Conservation (phyloP, 2,113 vertebrate genomes). For the Phalacrocorax carbo region DNA sequence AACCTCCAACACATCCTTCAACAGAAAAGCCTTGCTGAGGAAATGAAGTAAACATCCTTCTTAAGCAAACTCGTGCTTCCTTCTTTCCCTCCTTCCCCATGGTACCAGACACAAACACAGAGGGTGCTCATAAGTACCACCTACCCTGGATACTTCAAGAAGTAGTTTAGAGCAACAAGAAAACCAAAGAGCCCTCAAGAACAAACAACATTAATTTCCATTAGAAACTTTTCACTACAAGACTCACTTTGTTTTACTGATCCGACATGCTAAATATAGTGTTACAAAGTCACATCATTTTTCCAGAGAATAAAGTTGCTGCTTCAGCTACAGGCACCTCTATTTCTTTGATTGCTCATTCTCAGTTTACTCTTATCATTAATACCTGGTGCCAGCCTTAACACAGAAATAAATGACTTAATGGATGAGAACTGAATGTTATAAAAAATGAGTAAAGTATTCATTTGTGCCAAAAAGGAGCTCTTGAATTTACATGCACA, state of each 20-base stretch:
- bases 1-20: not conserved
- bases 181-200: not conserved
- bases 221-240: not conserved
- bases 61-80: not conserved
- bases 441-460: not conserved
- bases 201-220: not conserved
- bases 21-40: not conserved
- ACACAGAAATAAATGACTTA: not conserved
- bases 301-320: not conserved
- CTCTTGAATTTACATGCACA: not conserved
- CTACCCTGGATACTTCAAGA: not conserved
- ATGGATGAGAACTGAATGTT: not conserved
- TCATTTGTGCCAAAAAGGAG: not conserved
- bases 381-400: not conserved
- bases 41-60: not conserved
- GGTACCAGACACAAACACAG: not conserved
- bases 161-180: not conserved
- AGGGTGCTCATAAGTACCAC: not conserved
- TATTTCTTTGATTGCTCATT: not conserved
- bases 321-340: not conserved
- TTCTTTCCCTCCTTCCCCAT: not conserved
- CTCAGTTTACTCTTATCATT: not conserved
- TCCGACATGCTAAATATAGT: not conserved
- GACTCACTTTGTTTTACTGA: not conserved
- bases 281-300: not conserved